Evolutionary conservation across 1,140 invertebrate species (phyloP).

Genomic region (Pseudoatta argentina): DNA sequence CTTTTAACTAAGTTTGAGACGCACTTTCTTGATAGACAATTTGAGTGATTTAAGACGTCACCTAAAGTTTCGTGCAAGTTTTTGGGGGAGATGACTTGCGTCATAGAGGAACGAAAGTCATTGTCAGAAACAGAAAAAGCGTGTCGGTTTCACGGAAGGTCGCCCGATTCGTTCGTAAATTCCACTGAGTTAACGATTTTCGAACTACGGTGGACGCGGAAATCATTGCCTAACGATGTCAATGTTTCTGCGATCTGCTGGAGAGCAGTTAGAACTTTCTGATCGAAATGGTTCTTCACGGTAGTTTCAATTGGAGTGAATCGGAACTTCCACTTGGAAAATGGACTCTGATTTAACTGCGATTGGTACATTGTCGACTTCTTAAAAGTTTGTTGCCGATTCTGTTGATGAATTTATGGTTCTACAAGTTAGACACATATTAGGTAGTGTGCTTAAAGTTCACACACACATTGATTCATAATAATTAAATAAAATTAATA

Average conservation of each 20-base stretch:
- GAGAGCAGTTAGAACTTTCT: constrained; percentile 50
- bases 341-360: constrained; percentile 62
- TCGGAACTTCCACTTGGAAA: constrained; percentile 53
- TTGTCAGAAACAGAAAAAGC: constrained; percentile 23
- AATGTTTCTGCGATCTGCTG: constrained; percentile 61
- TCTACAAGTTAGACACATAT: constrained; percentile 1
- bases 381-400: constrained; percentile 64
- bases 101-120: constrained; percentile 21
- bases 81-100: constrained; percentile 17
- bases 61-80: constrained; percentile 41
- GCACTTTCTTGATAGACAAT: constrained; percentile 50
- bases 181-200: constrained; percentile 22
- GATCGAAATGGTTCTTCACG: constrained; percentile 58
- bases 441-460: background rate
- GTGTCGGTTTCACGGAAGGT: constrained; percentile 39
- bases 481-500: background rate
- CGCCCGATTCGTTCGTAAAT: constrained; percentile 17
- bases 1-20: constrained; percentile 41
- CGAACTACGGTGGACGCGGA: constrained; percentile 21
- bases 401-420: constrained; percentile 60
- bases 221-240: constrained; percentile 40
- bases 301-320: constrained; percentile 55
- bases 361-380: constrained; percentile 60
- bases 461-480: background rate
- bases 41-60: constrained; percentile 59